Evolutionary conservation across 2,797 vertebrate genomes (phyloP), one percentile per base, ranked within the genome.

Genomic region (Coilia nasus): DNA sequence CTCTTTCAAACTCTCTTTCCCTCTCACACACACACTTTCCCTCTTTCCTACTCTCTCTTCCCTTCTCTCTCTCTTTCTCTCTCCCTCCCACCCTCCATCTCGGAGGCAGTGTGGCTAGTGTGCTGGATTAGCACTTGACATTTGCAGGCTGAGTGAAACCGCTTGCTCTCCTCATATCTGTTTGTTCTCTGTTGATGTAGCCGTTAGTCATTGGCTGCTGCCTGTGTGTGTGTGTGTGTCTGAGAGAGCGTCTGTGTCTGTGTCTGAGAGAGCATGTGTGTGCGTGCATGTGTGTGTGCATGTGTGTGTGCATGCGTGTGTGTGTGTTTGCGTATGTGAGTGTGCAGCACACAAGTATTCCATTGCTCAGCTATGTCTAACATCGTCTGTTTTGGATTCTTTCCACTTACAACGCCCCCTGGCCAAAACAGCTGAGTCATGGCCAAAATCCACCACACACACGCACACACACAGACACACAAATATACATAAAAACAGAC

Each of bases 221-320:
- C 1, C 64, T 78, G 71, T 54, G 85, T 0, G 41, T 80, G 46
- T 64, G 12, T 81, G 75, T 57, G 81, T 46, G 75, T 80, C 6
- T 80, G 75, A 9, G 75, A 9, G 75, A 9, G 75, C 41, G 75
- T 80, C 0, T 35, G 75, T 80, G 25, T 80, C 6, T 35, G n/a
- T 78, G 28, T 78, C 11, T 35, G 21, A 17, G 67, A 5, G 67
- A 1, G 67, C 31, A 23, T 75, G 67, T 75, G 23, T 25, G 67
- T 15, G 67, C 31, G 67, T 28, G 67, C 31, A 9, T 28, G 67
- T 75, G 67, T 75, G 67, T 75, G 67, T 25, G 67, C 31, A 23
- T 75, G 67, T 75, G 67, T 31, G 67, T 75, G 67, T 31, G 23
- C 31, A 23, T 15, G 67, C 31, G 67, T 31, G 81, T 83, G 85